A percentile compares a stretch with the other conserved stretches of the same genome.
Evolutionary conservation across 2,888 invertebrate species (phyloP).

Genomic region (Suillia variegata): DNA sequence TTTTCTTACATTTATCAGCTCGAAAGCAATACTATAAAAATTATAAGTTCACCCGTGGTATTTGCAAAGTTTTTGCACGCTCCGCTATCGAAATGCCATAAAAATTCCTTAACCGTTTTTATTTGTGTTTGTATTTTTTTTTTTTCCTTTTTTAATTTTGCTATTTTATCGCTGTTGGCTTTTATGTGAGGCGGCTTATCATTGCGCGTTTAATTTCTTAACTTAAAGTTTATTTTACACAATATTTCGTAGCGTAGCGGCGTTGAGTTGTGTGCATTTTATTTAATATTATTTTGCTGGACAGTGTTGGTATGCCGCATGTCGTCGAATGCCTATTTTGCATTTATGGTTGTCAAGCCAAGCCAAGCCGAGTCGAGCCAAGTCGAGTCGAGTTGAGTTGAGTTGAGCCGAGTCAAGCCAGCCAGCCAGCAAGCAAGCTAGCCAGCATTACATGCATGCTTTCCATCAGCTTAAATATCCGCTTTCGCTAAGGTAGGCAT

Average conservation of each 20-base stretch:
- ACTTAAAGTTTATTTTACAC: neutral
- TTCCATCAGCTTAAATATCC: neutral
- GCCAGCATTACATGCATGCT: neutral
- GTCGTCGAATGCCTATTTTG: neutral
- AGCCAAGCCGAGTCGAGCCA: no score
- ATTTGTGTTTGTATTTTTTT: slow-evolving; percentile 15
- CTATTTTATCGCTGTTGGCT: neutral
- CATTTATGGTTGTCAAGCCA: neutral
- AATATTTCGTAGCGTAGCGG: no score
- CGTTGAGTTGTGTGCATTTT: no score
- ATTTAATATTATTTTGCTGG: neutral
- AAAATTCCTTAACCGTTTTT: slow-evolving; percentile 2
- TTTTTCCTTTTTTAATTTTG: slow-evolving; percentile 1
- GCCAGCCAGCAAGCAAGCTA: neutral
- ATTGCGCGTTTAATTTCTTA: neutral
- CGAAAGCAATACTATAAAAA: no score
- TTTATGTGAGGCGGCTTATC: neutral
- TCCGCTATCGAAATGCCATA: neutral
- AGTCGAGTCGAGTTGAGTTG: no score
- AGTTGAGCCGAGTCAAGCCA: no score
- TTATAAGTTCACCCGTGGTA: no score
- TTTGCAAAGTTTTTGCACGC: no score
- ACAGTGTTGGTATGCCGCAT: neutral
- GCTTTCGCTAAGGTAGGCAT: slow-evolving; percentile 17
- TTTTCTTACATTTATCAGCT: no score